A percentile compares a stretch with the other conserved stretches of the same genome.
These are phyloP conservation scores for Drosophila tsacasi DNA, from an alignment of 1,140 invertebrate genomes.

Conservation along the genomic window DNA sequence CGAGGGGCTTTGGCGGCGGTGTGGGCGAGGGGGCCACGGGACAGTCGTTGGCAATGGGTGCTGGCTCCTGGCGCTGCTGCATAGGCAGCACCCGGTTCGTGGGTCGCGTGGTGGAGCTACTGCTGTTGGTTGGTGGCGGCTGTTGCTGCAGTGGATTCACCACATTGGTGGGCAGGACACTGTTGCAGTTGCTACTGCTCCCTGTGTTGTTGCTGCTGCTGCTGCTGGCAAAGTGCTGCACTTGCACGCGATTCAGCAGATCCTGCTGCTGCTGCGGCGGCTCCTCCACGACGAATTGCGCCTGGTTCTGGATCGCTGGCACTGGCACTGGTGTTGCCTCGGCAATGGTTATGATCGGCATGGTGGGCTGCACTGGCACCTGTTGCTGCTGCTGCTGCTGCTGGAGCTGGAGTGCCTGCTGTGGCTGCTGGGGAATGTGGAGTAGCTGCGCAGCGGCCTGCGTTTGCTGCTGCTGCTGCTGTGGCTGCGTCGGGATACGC, in stretches of 20 bases:
- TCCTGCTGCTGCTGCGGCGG: conserved; percentile 34
- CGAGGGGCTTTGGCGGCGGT: conserved; percentile 53
- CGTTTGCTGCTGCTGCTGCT: conserved; percentile 30
- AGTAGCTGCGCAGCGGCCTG: conserved; percentile 26
- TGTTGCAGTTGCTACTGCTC: conserved; percentile 59
- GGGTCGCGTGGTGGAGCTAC: conserved; percentile 81
- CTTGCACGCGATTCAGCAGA: conserved; percentile 85
- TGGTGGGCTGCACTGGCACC: conserved; percentile 29
- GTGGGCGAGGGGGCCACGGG: conserved; percentile 60
- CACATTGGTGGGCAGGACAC: conserved; percentile 88
- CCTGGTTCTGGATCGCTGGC: conserved; percentile 23
- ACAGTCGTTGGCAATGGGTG: conserved; percentile 43
- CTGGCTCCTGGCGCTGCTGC: conserved; percentile 86
- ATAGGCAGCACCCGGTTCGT: conserved; percentile 92
- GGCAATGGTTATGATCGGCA: conserved; percentile 59
- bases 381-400: conserved; percentile 10
- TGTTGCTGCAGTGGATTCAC: conserved; percentile 87
- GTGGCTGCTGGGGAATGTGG: conserved; percentile 37
- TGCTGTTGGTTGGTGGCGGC: conserved; percentile 43
- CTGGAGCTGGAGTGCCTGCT: conserved; percentile 20
- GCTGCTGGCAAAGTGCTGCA: conserved; percentile 87
- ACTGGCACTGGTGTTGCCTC: conserved; percentile 10
- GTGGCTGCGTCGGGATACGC: conserved; percentile 29
- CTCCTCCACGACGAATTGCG: conserved; percentile 52
- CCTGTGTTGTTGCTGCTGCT: conserved; percentile 47